phyloP scores from a whole-genome alignment of 2,797 vertebrate genomes.

The Pristis pectinata region DNA sequence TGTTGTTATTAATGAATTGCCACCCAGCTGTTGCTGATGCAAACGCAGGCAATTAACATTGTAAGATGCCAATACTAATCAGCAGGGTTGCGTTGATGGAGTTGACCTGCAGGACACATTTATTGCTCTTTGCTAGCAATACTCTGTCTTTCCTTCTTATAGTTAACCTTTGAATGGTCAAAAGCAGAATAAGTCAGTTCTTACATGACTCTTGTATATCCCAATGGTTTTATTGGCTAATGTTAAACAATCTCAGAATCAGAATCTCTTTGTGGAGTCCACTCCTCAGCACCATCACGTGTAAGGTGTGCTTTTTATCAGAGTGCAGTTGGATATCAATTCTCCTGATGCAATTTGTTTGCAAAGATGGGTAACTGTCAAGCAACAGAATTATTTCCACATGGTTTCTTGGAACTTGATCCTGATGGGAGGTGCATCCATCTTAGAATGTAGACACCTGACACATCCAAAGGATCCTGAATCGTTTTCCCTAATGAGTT shows the following conservation, averaged over 20 bases:
- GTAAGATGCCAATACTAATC: constrained; percentile 4
- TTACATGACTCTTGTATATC: not conserved
- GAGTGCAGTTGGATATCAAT: no score
- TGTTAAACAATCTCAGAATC: constrained; percentile 7
- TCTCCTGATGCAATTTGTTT: no score
- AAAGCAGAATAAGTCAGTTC: constrained; percentile 16
- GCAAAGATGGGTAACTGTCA: no score
- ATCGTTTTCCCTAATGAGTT: no score
- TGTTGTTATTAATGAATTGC: constrained; percentile 26
- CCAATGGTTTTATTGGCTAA: not conserved
- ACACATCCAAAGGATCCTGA: no score
- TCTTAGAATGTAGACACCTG: no score
- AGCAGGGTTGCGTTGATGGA: not conserved
- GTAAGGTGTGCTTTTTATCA: no score
- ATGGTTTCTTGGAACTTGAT: no score
- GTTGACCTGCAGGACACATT: not conserved
- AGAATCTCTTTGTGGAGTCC: no score
- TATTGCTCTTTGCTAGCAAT: not conserved
- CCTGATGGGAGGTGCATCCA: no score
- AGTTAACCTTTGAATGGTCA: constrained; percentile 8
- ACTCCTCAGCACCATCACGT: no score
- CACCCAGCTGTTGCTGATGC: not conserved
- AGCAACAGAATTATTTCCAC: no score
- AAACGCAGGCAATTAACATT: constrained; percentile 1
- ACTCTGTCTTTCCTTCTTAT: not conserved